Base-by-base conservation (phyloP, 2,888 invertebrate genomes). In the Nephrocerus scutellatus region DNA sequence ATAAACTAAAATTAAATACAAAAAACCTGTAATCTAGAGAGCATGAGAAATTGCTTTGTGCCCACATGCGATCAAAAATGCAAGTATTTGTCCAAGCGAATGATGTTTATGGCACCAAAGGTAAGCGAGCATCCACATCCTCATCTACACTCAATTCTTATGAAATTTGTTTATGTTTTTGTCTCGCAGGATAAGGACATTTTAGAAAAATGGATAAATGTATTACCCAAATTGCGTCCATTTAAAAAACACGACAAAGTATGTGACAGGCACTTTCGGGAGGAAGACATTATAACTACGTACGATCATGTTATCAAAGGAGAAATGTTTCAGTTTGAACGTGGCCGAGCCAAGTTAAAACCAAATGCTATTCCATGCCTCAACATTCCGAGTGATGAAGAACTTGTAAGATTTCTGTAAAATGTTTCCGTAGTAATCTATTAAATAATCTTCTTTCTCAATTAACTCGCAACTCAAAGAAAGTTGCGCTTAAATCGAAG, bases 291-390 rank as follows among this genome's bases (percentile, higher is more conserved):
- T 5, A 33, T 48, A 14, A 52, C 50, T 4, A 53, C 52, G 8
- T 62, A 55, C 48, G 55, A 59, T 21, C 55, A 56, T 28, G 40
- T 49, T 4, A 57, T 62, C 15, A 53, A 55, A 32, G 62, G 60
- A 0, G 15, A 51, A 36, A 21, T 57, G 3, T 54, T 53, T 38
- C 46, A 55, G 39, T 49, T 60, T 31, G 53, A 57, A 41, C 47
- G 62, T 4, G 60, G 54, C 2, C 46, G 60, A 13, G 48, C 56
- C 0, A 51, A 50, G 25, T 37, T 62, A 2, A 52, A 52, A 9
- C 32, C 41, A 8, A 38, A 51, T 16, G 57, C 56, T 5, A 32
- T 62, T 7, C 62, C 62, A 4, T 46, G 42, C 9, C 35, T 44
- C n/a, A 54, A 58, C 41, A 41, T 62, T 7, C 35, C 41, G 4